These are phyloP conservation scores for Leptodirus hochenwartii DNA, from an alignment of 2,888 invertebrate genomes.

Conservation along the genomic window DNA sequence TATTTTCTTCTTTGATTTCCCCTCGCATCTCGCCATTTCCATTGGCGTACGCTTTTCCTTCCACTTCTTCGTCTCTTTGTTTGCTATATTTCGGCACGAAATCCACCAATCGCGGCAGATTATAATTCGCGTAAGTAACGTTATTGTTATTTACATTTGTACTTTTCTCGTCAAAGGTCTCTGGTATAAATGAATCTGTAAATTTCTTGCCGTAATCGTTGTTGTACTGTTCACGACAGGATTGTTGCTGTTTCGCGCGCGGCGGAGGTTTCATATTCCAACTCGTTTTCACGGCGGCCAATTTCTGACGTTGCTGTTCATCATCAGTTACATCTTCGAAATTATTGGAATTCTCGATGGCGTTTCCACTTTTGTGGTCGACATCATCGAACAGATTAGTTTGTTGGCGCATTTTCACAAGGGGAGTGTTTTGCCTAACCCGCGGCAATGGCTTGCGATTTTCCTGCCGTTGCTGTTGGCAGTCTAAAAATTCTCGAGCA, in stretches of 20 bases:
- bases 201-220: slow-evolving; percentile 11
- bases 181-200: not conserved
- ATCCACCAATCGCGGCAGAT: slow-evolving; percentile 49
- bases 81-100: slow-evolving; percentile 43
- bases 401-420: slow-evolving; percentile 18
- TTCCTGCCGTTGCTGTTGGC: slow-evolving; percentile 12
- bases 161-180: not conserved
- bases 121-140: slow-evolving; percentile 5
- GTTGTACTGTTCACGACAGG: slow-evolving; percentile 11
- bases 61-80: slow-evolving; percentile 23
- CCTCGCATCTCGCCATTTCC: slow-evolving; percentile 8
- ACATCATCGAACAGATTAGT: too few species aligned
- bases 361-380: slow-evolving; percentile 3
- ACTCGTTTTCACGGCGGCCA: not conserved
- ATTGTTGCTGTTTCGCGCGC: slow-evolving; percentile 7
- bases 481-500: slow-evolving; percentile 18
- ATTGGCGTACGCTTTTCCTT: not conserved
- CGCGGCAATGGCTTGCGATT: slow-evolving; percentile 19
- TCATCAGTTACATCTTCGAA: slow-evolving; percentile 2
- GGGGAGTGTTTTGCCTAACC: slow-evolving; percentile 21
- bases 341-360: not conserved
- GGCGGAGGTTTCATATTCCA: slow-evolving; percentile 12
- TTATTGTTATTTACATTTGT: slow-evolving; percentile 9
- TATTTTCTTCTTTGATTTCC: slow-evolving; percentile 6
- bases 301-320: slow-evolving; percentile 7